Evolutionary conservation across 2,797 vertebrate genomes (phyloP).

Genomic region (Squalus acanthias): DNA sequence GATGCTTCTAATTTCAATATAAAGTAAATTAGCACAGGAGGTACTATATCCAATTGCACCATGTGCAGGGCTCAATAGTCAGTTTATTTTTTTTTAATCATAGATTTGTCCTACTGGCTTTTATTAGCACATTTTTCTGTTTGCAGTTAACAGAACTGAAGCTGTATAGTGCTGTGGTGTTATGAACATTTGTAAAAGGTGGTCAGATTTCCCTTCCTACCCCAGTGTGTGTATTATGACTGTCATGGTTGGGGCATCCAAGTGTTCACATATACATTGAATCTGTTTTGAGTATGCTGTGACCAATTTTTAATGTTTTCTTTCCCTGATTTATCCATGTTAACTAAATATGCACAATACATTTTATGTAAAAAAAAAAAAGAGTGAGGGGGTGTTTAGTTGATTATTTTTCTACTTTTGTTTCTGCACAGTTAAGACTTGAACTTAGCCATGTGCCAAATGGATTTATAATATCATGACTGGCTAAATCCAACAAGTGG

Average conservation of each 20-base stretch:
- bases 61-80: not conserved
- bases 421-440: not conserved
- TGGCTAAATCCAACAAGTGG: not conserved
- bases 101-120: not conserved
- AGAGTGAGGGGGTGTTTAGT: not conserved
- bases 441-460: not conserved
- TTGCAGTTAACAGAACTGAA: not conserved
- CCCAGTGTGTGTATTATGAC: not conserved
- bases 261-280: not conserved
- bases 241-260: not conserved
- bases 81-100: not conserved
- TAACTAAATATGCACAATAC: not conserved
- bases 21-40: not conserved
- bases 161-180: not conserved
- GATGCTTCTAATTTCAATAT: not conserved
- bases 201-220: not conserved
- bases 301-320: too few relatives aligned
- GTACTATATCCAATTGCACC: not conserved
- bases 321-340: not conserved
- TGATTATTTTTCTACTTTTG: not conserved
- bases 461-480: not conserved
- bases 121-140: not conserved
- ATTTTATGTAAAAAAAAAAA: too few relatives aligned
- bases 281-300: not conserved
- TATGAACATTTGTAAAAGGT: not conserved